These are phyloP conservation scores for Sebastes schlegelii DNA, from an alignment of 2,113 vertebrate species.

Conservation along the genomic window DNA sequence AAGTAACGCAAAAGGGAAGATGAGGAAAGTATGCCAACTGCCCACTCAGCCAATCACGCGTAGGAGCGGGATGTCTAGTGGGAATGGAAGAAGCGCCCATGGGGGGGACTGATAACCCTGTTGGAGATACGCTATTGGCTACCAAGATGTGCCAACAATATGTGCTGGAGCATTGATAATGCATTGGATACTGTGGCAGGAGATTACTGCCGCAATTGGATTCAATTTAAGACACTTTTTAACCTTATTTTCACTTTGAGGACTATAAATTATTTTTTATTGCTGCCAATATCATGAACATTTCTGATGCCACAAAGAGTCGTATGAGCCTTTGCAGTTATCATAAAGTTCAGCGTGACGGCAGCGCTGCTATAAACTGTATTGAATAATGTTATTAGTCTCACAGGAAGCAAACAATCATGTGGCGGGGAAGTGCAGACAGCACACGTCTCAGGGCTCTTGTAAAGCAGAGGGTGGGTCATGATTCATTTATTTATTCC, in stretches of 20 bases:
- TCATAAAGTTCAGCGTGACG: not conserved
- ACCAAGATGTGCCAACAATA: constrained; percentile 55
- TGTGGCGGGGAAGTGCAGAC: not conserved
- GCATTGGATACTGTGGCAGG: constrained; percentile 11
- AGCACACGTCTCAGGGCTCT: not conserved
- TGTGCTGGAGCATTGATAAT: constrained; percentile 36
- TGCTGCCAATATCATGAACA: not conserved
- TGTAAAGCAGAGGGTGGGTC: constrained; percentile 17
- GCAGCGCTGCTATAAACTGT: not conserved
- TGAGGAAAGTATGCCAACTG: constrained; percentile 63
- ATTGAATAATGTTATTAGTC: constrained; percentile 13
- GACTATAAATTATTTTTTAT: constrained; percentile 4
- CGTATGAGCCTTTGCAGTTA: not conserved
- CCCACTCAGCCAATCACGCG: constrained; percentile 60
- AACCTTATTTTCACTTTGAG: not conserved
- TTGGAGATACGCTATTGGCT: constrained; percentile 48
- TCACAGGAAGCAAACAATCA: constrained; percentile 9
- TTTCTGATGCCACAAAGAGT: constrained; percentile 1
- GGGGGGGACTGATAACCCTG: constrained; percentile 53
- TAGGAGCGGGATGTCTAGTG: constrained; percentile 46
- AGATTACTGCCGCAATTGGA: constrained; percentile 21
- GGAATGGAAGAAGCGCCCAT: constrained; percentile 47
- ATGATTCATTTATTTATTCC: not conserved
- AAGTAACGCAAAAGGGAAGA: constrained; percentile 49
- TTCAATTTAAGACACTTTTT: constrained; percentile 14